A percentile compares a stretch with the other conserved stretches of the same genome.
Conservation (phyloP, 2,797 vertebrate genomes). For the Hippopotamyrus pictus region DNA sequence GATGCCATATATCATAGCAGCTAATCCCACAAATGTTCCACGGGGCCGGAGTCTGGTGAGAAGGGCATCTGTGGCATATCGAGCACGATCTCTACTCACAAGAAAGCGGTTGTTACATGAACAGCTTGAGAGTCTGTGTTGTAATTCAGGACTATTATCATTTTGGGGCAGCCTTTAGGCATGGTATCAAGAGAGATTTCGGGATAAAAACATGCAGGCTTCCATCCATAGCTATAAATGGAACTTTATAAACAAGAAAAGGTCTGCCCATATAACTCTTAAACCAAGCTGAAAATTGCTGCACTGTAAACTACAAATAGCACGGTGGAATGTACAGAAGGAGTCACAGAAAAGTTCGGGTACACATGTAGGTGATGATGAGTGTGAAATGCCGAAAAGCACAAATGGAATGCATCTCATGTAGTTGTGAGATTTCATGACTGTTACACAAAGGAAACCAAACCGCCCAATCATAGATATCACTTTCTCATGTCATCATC, state of each 20-base stretch:
- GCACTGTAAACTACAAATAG: background rate
- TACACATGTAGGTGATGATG: background rate
- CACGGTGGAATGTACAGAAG: background rate
- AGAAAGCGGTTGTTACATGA: constrained; percentile 7
- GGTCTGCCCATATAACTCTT: background rate
- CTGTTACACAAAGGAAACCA: background rate
- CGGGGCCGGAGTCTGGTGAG: background rate
- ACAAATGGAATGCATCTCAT: background rate
- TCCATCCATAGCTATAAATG: background rate
- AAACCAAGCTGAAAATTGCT: background rate
- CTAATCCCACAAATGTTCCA: constrained; percentile 8
- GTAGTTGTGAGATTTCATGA: background rate
- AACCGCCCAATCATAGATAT: background rate
- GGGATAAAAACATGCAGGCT: background rate
- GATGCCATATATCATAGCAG: background rate
- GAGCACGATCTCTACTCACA: background rate
- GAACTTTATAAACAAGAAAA: constrained; percentile 3
- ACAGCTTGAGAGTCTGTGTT: constrained; percentile 4
- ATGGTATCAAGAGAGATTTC: background rate
- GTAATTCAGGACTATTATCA: background rate
- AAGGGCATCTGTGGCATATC: background rate
- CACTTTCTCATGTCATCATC: background rate
- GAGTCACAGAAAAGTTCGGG: background rate
- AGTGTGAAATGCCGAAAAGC: background rate
- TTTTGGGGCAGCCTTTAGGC: background rate